Evolutionary conservation across 1,140 invertebrate genomes (phyloP).

Genomic region (Ptiloglossa arizonensis): DNA sequence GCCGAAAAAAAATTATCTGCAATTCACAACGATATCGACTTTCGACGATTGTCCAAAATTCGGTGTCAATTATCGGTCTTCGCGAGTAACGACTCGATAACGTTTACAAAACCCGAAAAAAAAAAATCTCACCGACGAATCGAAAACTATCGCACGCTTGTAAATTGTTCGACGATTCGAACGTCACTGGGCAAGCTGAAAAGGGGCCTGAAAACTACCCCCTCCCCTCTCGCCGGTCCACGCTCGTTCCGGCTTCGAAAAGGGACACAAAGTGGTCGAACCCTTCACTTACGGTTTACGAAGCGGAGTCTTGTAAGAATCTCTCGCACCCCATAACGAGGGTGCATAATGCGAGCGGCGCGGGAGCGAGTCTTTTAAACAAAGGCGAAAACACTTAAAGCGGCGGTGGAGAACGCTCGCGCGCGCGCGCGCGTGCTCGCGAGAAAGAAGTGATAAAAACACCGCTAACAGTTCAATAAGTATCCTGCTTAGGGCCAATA

Average conservation of each 20-base stretch:
- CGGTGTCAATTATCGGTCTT: too few relatives aligned
- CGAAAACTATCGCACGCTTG: too few relatives aligned
- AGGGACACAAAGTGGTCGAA: constrained; percentile 63
- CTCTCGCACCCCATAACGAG: constrained; percentile 31
- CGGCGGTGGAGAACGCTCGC: constrained; percentile 13
- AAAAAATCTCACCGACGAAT: too few relatives aligned
- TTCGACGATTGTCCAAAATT: too few relatives aligned
- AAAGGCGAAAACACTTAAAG: constrained; percentile 55
- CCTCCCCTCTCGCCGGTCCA: neutral
- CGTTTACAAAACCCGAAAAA: too few relatives aligned
- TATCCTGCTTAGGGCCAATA: constrained; percentile 78
- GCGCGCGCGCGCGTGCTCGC: constrained; percentile 45
- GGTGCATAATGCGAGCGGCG: constrained; percentile 58
- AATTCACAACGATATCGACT: too few relatives aligned
- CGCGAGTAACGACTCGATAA: too few relatives aligned
- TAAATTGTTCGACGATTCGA: neutral
- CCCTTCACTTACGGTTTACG: constrained; percentile 64
- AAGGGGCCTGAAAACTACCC: neutral
- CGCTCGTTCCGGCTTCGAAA: constrained; percentile 36
- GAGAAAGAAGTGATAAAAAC: constrained; percentile 72
- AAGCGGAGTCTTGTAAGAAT: constrained; percentile 60
- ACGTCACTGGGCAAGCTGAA: neutral
- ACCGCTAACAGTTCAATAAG: constrained; percentile 79
- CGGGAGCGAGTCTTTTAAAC: constrained; percentile 21
- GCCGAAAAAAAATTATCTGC: too few relatives aligned